Evolutionary conservation across 2,113 vertebrate genomes (phyloP), one percentile per base, ranked within the genome.

Genomic region (Puma concolor): DNA sequence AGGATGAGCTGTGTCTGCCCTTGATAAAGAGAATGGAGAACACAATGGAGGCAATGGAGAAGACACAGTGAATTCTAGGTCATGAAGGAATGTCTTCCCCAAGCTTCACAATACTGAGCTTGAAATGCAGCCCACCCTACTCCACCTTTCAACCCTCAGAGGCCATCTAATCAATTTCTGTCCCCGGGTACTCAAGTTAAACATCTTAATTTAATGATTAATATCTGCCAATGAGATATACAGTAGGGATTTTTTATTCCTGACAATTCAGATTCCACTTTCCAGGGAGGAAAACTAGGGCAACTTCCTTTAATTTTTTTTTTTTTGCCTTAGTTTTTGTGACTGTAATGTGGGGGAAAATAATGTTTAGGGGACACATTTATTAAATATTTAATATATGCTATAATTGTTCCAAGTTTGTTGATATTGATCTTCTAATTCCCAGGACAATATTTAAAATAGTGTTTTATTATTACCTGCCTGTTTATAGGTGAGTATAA

Each of bases 1-100:
- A 99, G 95, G 99, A 99, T 69, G 99, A 99, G 98, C 98, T 99
- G 87, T 99, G 99, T 87, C 99, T 99, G 72, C 99, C 98, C 84
- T 98, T 99, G 93, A 99, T 99, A 99, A 99, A 99, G 95, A 44
- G 44, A 95, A 97, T 16, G 92, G 96, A 33, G 77, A 38, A 33
- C 2, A 93, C 1, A 0, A 44, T 44, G 44, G 44, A 44, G 8
- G 44, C 44, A 96, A 97, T 16, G 92, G 96, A 33, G 77, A 38
- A 33, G 3, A 93, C 1, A 0, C 85, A 19, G 38, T 50, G 33
- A 74, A 52, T 31, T 17, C 11, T 76, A n/a, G 16, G 23, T 17
- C 71, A 44, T 12, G 33, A 66, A 63, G 27, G 57, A 64, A 29
- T 63, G 25, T 48, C 15, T 33, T 66, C 8, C 69, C 27, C 25